Evolutionary conservation across 2,113 vertebrate genomes (phyloP), one percentile per base, ranked within the genome.

Genomic region (Saccopteryx bilineata): DNA sequence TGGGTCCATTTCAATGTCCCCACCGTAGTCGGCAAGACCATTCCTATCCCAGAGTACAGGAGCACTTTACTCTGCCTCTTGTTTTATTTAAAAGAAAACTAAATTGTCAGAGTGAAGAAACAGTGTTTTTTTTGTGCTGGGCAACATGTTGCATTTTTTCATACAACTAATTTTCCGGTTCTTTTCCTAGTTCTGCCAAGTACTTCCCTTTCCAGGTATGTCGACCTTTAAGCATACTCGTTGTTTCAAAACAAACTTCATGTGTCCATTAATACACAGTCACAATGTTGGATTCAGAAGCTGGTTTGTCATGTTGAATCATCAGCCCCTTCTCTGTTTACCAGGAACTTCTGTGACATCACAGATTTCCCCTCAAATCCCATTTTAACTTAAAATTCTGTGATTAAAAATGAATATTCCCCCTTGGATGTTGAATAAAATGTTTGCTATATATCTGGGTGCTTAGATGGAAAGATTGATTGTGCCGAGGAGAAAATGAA

Each of bases 1-100:
- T 97, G 98, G 98, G 98, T 97, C 98, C 98, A 95, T 97, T 97
- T 98, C 98, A 98, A 86, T 98, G 98, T 98, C 98, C 98, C 98
- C 98, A 97, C 98, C 97, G 97, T 97, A 97, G 97, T 97, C 98
- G 97, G 97, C 98, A 98, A 98, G 98, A 98, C 98, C 98, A 98
- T 98, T 98, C 99, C 98, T 98, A 97, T 98, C 98, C 97, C 97
- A 98, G 98, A 98, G 97, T 96, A 98, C 93, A 97, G 96, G 98
- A 98, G 97, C 98, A 97, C 98, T 99, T 98, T 98, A 96, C 97
- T 95, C 96, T 88, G 94, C 96, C 98, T 98, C 96, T 98, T 99
- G 98, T 98, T 99, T 99, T 98, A 99, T 99, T 99, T 98, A 99
- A 98, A 94, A 97, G 97, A 91, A 99, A 98, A 99, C 98, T 98